Conservation (phyloP, 2,113 vertebrate genomes). For the Acanthisitta chloris region DNA sequence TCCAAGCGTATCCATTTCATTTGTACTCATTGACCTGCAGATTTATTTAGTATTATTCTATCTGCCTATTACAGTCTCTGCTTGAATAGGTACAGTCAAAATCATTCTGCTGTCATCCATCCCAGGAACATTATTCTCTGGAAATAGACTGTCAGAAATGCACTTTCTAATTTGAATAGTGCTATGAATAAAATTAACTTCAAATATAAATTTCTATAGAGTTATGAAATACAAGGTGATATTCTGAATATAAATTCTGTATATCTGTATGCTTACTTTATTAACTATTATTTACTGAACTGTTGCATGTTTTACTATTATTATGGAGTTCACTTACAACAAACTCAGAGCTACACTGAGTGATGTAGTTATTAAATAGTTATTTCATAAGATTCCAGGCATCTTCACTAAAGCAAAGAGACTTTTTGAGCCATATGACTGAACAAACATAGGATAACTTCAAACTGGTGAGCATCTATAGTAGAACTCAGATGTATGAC, state of each 20-base stretch:
- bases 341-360: background rate
- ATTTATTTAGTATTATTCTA: background rate
- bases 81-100: background rate
- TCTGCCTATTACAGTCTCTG: background rate
- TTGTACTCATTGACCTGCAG: background rate
- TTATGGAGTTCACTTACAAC: background rate
- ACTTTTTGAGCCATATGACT: background rate
- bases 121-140: background rate
- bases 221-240: background rate
- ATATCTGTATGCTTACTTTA: background rate
- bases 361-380: background rate
- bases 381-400: background rate
- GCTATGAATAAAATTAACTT: background rate
- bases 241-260: background rate
- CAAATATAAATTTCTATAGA: background rate
- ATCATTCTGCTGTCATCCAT: background rate
- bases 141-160: background rate
- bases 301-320: background rate
- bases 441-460: background rate
- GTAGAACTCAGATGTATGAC: background rate
- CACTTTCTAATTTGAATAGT: background rate
- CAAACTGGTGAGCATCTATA: background rate
- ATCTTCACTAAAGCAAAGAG: background rate
- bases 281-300: background rate
- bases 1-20: background rate